These are phyloP conservation scores for Macaca nemestrina DNA, from an alignment of 2,113 vertebrate species.

Conservation along the genomic window DNA sequence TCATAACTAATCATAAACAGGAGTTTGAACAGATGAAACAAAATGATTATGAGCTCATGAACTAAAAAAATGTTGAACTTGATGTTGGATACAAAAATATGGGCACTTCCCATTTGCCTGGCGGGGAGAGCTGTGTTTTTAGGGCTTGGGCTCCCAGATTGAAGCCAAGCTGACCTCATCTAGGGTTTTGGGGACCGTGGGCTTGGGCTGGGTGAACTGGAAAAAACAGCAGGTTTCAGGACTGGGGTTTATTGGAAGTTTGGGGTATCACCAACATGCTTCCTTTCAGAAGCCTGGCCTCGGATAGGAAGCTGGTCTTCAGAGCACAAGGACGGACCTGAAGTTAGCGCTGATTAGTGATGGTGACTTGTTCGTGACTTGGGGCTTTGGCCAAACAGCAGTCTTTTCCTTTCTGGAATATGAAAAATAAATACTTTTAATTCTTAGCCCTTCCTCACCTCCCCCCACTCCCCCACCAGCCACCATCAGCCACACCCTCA, in stretches of 20 bases:
- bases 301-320: not conserved
- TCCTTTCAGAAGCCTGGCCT: not conserved
- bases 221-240: not conserved
- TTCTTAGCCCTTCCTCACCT: not conserved
- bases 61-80: not conserved
- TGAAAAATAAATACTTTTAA: not conserved
- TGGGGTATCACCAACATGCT: fast-evolving
- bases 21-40: not conserved
- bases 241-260: not conserved
- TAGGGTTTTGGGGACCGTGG: not conserved
- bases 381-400: not conserved
- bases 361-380: not conserved
- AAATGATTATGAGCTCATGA: not conserved
- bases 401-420: not conserved
- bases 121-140: not conserved
- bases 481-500: too few species aligned
- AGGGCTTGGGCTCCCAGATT: too few species aligned
- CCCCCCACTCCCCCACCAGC: too few species aligned
- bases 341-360: not conserved
- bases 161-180: not conserved
- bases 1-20: not conserved
- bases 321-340: fast-evolving
- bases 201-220: not conserved
- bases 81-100: not conserved
- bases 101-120: not conserved